Evolutionary conservation across 2,797 vertebrate species (phyloP), one percentile per base, ranked within the genome.

Genomic region (Oreonectes daqikongensis): DNA sequence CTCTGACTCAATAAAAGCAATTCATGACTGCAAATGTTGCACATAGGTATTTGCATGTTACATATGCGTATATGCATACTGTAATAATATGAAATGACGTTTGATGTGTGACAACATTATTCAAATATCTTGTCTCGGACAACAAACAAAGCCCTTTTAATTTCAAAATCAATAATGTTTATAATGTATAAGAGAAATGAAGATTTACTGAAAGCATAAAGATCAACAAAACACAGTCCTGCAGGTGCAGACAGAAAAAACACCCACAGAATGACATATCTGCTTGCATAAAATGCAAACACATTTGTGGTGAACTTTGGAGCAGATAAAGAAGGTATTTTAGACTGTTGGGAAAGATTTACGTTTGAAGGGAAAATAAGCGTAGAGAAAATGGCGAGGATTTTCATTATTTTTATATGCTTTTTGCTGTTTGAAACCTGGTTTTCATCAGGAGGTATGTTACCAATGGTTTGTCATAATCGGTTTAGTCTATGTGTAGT

Each of bases 221-320:
- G 8, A 63, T 64, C 52, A 64, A 81, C 55, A 78, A 18, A n/a
- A n/a, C n/a, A 55, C 57, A 30, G 1, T n/a, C 59, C 30, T 50
- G 11, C 20, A 69, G 26, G 40, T 48, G 40, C 64, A 48, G 40
- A 26, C 9, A 15, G n/a, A 4, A 22, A 17, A 67, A 46, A 61
- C 46, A 53, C 35, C 8, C 35, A 42, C 57, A 14, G 35, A 15
- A 42, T 64, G 32, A 53, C 11, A 15, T 20, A 53, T 72, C 81
- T 72, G 79, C 83, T 86, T 86, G 40, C 79, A 64, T 79, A 18
- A 35, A 73, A 69, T 59, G 87, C 82, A 93, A 93, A 92, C 86
- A 92, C 42, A 66, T 82, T 38, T 77, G 69, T 57, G 61, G 55
- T 92, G 92, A 84, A 93, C 92, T 93, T 93, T 93, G 90, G 91